phyloP scores from a whole-genome alignment of 2,797 vertebrate species.

The Protonibea diacanthus region DNA sequence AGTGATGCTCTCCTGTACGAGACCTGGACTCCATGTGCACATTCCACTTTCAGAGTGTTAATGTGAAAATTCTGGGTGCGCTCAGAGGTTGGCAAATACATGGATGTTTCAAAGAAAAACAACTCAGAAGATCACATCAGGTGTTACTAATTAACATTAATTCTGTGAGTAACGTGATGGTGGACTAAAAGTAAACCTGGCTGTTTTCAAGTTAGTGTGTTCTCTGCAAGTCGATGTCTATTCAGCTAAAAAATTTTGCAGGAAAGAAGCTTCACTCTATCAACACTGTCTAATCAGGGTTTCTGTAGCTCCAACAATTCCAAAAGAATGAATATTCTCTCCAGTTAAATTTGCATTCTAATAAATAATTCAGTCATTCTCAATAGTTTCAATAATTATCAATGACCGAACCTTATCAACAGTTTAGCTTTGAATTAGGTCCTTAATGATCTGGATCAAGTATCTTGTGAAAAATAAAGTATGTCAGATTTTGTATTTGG shows the following conservation, averaged over 20 bases:
- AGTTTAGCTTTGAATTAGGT: background rate
- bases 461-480: background rate
- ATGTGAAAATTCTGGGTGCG: background rate
- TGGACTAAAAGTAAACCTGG: too few species aligned
- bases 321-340: background rate
- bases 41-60: background rate
- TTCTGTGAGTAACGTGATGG: background rate
- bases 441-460: background rate
- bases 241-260: too few species aligned
- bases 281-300: background rate
- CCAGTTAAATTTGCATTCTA: background rate
- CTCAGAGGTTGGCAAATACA: background rate
- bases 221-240: too few species aligned
- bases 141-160: too few species aligned
- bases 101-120: too few species aligned
- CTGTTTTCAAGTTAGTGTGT: too few species aligned
- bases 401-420: background rate
- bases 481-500: background rate
- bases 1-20: too few species aligned
- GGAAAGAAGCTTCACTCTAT: background rate
- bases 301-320: background rate
- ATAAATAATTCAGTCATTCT: background rate
- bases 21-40: too few species aligned
- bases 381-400: background rate
- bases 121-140: too few species aligned